phyloP scores from a whole-genome alignment of 2,888 invertebrate genomes.

The Napeogenes inachia region DNA sequence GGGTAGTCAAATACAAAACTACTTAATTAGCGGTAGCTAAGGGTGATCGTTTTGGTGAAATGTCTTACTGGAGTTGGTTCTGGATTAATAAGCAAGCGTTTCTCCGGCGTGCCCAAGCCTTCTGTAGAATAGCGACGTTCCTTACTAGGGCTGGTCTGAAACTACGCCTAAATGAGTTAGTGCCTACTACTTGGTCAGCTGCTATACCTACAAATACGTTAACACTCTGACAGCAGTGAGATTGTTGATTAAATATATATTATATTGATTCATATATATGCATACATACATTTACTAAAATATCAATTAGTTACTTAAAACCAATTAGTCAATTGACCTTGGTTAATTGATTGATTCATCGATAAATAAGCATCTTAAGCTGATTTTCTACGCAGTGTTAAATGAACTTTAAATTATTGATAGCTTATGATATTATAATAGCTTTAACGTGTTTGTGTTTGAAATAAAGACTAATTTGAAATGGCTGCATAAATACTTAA shows the following conservation, averaged over 20 bases:
- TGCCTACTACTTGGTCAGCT: conserved; percentile 22
- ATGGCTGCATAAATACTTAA: no score
- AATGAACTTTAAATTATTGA: no score
- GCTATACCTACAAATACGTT: not conserved
- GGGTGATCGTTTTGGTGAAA: conserved; percentile 24
- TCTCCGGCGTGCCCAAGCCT: conserved; percentile 69
- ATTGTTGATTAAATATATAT: not conserved
- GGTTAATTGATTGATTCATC: no score
- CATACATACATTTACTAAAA: no score
- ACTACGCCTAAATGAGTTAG: conserved; percentile 63
- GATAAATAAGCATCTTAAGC: no score
- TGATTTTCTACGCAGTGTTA: no score
- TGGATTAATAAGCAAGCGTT: conserved; percentile 74
- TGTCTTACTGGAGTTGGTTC: conserved; percentile 73
- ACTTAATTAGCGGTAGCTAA: conserved; percentile 23
- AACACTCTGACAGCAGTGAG: not conserved
- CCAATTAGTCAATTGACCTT: no score
- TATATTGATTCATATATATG: not conserved
- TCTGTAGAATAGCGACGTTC: conserved; percentile 71
- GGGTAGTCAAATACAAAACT: conserved; percentile 9
- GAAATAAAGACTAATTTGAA: no score
- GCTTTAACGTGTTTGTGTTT: no score
- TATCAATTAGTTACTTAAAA: no score
- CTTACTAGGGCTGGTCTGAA: conserved; percentile 72
- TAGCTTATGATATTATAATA: no score